Evolutionary conservation across 1,140 invertebrate species (phyloP), one percentile per base, ranked within the genome.

Genomic region (Drosophila yakuba): DNA sequence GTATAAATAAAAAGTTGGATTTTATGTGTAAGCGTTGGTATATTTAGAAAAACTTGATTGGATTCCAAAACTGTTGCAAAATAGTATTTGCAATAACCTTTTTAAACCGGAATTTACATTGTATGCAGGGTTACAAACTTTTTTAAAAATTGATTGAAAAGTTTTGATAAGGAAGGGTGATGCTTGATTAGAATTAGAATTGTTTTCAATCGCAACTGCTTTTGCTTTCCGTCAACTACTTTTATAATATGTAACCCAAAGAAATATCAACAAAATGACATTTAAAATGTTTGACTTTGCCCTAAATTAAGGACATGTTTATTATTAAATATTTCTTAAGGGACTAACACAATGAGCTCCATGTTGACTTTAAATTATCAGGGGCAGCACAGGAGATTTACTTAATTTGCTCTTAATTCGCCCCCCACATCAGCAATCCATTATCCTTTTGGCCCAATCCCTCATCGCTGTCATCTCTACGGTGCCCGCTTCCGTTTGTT

Each of bases 401-500:
- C 32, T 17, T 36, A 44, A 64, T 51, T 43, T 51, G 11, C 59
- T 43, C 28, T 64, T 36, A 15, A 15, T 12, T 4, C 39, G 4
- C 10, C 12, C 28, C 44, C 39, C 45, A 45, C 20, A 23, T 60
- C 36, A 20, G 41, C 54, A 10, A 28, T 47, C 45, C 41, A 57
- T 68, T 15, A 36, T 48, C 47, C 43, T 55, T 41, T 32, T 28
- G 44, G 15, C 28, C 6, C 32, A 43, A 41, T 45, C 55, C 47
- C 68, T 47, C 39, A 73, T 60, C 41, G 52, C 28, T 60, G 67
- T 15, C 67, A 73, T 47, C 68, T 39, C 47, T 39, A 48, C 48
- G 47, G 69, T 51, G 69, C 8, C 52, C 58, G 47, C 52, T 50
- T 69, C 66, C 57, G 38, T 43, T 63, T 78, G 80, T 78, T 74